These are phyloP conservation scores for Atta texana DNA, from an alignment of 1,140 invertebrate species.

Conservation along the genomic window DNA sequence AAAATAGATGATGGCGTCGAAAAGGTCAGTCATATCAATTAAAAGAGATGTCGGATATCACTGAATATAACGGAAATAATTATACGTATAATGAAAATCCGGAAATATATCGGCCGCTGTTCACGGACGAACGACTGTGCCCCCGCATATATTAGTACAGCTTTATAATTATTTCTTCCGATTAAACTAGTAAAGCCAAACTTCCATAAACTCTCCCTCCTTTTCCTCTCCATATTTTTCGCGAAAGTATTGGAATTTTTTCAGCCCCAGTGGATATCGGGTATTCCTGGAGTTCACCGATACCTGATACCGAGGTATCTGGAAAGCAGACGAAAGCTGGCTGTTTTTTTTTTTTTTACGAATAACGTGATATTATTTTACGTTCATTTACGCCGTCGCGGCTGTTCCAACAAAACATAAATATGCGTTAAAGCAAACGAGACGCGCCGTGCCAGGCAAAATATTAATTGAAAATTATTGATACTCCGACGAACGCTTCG, in stretches of 20 bases:
- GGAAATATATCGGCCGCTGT: constrained; percentile 2
- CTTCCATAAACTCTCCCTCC: constrained; percentile 17
- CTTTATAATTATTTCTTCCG: constrained; percentile 60
- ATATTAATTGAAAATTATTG: constrained; percentile 61
- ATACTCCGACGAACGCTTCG: constrained; percentile 30
- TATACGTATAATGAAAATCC: constrained; percentile 47
- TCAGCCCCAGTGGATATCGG: constrained; percentile 47
- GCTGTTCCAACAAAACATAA: constrained; percentile 45
- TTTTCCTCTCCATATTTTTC: constrained; percentile 26
- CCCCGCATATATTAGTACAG: constrained; percentile 30
- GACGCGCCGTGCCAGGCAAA: constrained; percentile 37
- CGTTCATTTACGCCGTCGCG: constrained; percentile 53
- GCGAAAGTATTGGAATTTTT: constrained; percentile 62
- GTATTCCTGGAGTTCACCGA: constrained; percentile 51
- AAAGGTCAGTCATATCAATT: constrained; percentile 44
- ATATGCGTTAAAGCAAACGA: constrained; percentile 62
- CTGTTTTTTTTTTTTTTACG: constrained; percentile 34
- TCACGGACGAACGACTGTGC: not conserved
- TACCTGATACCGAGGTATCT: constrained; percentile 57
- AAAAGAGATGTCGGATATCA: constrained; percentile 47
- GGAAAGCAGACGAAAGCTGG: constrained; percentile 44
- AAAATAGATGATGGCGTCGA: constrained; percentile 21
- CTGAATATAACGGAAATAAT: constrained; percentile 38
- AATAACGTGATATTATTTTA: constrained; percentile 65
- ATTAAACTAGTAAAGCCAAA: constrained; percentile 53